Conservation (phyloP, 1,140 invertebrate genomes). For the Eupristina koningsbergeri region DNA sequence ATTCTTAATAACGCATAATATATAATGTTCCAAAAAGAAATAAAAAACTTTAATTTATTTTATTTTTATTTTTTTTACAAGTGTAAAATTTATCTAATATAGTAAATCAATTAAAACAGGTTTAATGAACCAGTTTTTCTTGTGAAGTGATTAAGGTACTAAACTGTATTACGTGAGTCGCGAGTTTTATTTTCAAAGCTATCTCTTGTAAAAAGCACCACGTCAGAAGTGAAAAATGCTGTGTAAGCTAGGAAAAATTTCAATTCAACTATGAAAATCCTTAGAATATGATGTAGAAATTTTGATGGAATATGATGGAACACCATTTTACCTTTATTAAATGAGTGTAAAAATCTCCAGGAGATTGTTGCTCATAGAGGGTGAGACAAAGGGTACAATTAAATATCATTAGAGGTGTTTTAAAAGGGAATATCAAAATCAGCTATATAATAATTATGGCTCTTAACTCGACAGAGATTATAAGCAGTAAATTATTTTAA, state of each 20-base stretch:
- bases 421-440: neutral
- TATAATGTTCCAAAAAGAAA: no score
- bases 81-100: neutral
- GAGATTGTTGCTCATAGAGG: neutral
- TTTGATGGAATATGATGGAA: neutral
- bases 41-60: no score
- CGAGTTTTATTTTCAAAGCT: neutral
- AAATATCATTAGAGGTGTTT: conserved; percentile 1
- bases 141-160: neutral
- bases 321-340: neutral
- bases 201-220: neutral
- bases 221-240: neutral
- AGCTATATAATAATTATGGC: neutral
- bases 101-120: neutral
- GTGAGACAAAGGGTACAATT: neutral
- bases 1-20: no score
- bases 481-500: neutral
- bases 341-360: neutral
- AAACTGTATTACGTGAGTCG: neutral
- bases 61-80: neutral
- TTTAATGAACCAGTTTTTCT: neutral
- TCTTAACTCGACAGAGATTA: neutral
- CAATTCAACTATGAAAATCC: neutral
- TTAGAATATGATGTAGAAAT: neutral
- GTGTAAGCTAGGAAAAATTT: neutral